Base-by-base conservation (phyloP, 1,140 invertebrate genomes). In the Sycophaga agraensis region DNA sequence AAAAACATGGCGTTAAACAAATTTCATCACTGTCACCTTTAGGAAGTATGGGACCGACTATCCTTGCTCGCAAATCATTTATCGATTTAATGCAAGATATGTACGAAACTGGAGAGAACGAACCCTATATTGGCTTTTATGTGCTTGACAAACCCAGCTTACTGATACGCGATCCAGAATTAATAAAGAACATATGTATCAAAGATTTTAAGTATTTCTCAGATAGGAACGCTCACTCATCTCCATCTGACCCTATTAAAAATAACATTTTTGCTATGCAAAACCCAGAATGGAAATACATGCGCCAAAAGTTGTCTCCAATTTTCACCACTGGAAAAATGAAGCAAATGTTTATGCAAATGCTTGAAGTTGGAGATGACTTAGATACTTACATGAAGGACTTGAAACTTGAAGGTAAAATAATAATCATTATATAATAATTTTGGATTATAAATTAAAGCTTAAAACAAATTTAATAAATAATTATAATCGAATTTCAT, bases 151-250 rank as follows among this genome's bases (percentile, higher is more conserved):
- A 71, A 11, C 80, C 81, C 0, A 66, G 50, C 0, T 53, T 84
- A 0, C 24, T 84, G 2, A 14, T 83, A 2, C 71, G 80, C 2
- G 82, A 84, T 60, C 71, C 77, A 0, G 73, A 81, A 2, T 43
- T 83, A 0, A 63, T 84, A 0, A 83, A 82, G 55, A 59, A 76
- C 4, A 51, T 85, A 12, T 24, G 82, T 8, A 69, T 83, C 2
- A 83, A 82, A 57, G 83, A 84, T 49, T 84, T 84, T 54, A 64
- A 76, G 35, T 60, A 76, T 28, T 83, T 83, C 39, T 4, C 39
- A 0, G 71, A 82, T 39, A 69, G 75, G 56, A 67, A 66, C 4
- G 24, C 59, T 0, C 8, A 22, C 0, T 42, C 72, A 0, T 61
- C 72, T 62, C 48, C 66, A 14, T 24, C 53, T 0, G 74, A 76